Evolutionary conservation across 2,113 vertebrate genomes (phyloP), one percentile per base, ranked within the genome.

Genomic region (Corythornis cristatus): DNA sequence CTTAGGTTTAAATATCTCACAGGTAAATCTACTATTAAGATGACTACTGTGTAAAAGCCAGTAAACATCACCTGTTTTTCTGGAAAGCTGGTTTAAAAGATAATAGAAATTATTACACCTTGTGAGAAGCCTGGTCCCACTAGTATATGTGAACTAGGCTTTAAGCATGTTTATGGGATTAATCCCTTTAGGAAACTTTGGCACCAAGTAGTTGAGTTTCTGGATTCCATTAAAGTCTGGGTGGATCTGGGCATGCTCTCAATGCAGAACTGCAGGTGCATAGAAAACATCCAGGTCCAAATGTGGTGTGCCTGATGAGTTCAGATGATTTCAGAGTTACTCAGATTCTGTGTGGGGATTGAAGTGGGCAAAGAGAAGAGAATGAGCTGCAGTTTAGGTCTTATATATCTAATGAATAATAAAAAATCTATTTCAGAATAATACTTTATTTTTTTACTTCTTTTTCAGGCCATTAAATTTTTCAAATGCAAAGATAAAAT

Each of bases 171-270:
- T 93, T 94, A 60, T 51, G 40, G 75, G 88, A 94, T 95, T 95
- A 90, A 88, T 46, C 29, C 60, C 85, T 88, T 93, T 62, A 70
- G 56, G 75, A 68, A 94, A 86, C 79, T 89, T 88, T 93, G 94
- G 92, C 90, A 91, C 16, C 56, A 67, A 0, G 2, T 42, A 88
- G 72, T 56, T 85, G 67, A 83, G 60, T 71, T 91, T 78, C 96
- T 96, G 96, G 90, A 93, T 94, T 65, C 75, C 31, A 93, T 96
- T 94, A 95, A 94, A 64, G 43, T 60, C 68, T 94, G 93, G 93
- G 88, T 94, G 86, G 95, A 64, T 95, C 88, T 95, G 92, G 93
- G 82, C 93, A 93, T 86, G 67, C 42, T 91, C 42, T 64, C 85
- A 93, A n/a, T 40, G 28, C 33, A 96, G 79, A 96, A 62, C 93